Evolutionary conservation across 2,888 invertebrate species (phyloP), one percentile per base, ranked within the genome.

Genomic region (Biston betularia): DNA sequence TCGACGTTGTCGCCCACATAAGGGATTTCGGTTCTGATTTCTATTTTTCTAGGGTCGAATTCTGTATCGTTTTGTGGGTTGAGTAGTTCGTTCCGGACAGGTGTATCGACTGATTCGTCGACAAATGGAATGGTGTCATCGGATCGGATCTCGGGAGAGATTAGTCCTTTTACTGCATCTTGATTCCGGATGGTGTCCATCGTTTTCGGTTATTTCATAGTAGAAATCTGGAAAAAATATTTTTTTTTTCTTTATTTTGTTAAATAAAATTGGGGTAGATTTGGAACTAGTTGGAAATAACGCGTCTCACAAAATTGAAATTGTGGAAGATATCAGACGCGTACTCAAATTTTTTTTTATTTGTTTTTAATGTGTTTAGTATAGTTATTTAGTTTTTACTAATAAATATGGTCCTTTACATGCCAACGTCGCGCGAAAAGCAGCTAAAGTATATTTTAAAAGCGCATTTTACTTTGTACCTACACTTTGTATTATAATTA

Each of bases 111-210:
- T 40, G 74, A 74, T 45, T 92, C 92, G 71, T 92, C 92, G 6
- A 75, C 88, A 58, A 79, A 91, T 9, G 88, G 88, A 50, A 88
- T 88, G 46, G 84, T 81, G 42, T 79, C 71, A 52, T 79, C 79
- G 64, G 65, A 65, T 69, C 70, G 74, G 14, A 89, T 75, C 82
- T 91, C 92, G 15, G 88, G 88, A 3, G 92, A 92, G 63, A 88
- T 92, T 4, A 93, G 82, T n/a, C 89, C 89, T 83, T 85, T 84
- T 68, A 88, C 84, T 61, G 88, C 82, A 68, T 82, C 85, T 68
- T 79, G 69, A 67, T 69, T 80, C 75, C 72, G 71, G 76, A 70
- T 77, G 72, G 69, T 72, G 67, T 84, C 88, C 89, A 89, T 88
- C 0, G 65, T 82, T 69, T 74, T 59, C n/a, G 34, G 33, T 73